phyloP scores from a whole-genome alignment of 2,888 invertebrate species.

The Acanthosepion lycidas region DNA sequence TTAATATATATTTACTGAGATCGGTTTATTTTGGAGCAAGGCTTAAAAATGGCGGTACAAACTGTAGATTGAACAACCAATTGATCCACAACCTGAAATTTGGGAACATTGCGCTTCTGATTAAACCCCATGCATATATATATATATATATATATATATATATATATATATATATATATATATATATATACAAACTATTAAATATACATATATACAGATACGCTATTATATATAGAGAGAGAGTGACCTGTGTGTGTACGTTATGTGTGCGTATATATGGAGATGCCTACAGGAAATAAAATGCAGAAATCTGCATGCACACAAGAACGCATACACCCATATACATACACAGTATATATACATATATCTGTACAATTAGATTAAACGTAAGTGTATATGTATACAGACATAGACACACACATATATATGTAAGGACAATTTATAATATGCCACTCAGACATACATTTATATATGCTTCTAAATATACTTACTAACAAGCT shows the following conservation, averaged over 20 bases:
- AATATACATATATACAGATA: not conserved
- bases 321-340: not conserved
- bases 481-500: not conserved
- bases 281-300: not conserved
- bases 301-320: not conserved
- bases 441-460: not conserved
- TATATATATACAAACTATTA: too few species aligned
- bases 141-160: not conserved
- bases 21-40: too few species aligned
- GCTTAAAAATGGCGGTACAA: too few species aligned
- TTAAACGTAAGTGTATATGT: not conserved
- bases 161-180: not conserved
- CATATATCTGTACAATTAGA: not conserved
- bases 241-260: too few species aligned
- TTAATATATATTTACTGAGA: too few species aligned
- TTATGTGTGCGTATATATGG: too few species aligned
- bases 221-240: not conserved
- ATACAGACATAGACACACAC: not conserved
- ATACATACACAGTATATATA: not conserved
- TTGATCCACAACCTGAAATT: too few species aligned
- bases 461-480: not conserved
- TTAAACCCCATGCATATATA: not conserved
- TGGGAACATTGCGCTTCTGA: too few species aligned
- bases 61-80: too few species aligned
- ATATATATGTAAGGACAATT: not conserved